Evolutionary conservation across 2,113 vertebrate species (phyloP).

Genomic region (Piaya cayana): DNA sequence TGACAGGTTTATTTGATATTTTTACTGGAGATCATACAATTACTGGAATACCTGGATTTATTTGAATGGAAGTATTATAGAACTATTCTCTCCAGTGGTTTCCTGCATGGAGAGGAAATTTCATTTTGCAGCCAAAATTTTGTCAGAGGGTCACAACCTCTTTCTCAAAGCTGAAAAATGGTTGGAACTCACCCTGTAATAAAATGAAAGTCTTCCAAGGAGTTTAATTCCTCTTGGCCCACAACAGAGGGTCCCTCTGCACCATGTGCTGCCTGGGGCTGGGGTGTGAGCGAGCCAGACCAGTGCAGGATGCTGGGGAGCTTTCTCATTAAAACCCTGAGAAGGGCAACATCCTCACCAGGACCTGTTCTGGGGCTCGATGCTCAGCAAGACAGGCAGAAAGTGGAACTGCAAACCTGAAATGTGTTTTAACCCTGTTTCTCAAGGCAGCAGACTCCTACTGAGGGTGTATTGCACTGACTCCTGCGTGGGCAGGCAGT

Average conservation of each 20-base stretch:
- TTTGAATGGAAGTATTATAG: slow-evolving; percentile 69
- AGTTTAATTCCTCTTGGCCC: background rate
- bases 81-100: slow-evolving; percentile 65
- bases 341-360: background rate
- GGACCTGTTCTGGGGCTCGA: background rate
- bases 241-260: rapidly evolving
- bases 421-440: background rate
- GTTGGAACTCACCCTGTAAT: slow-evolving; percentile 34
- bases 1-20: slow-evolving; percentile 70
- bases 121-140: slow-evolving; percentile 65
- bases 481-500: rapidly evolving
- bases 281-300: background rate
- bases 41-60: slow-evolving; percentile 70
- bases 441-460: background rate
- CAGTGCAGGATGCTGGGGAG: rapidly evolving
- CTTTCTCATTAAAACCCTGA: background rate
- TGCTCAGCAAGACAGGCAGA: background rate
- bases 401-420: background rate
- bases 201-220: slow-evolving; percentile 37
- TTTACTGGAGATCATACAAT: slow-evolving; percentile 64
- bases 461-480: background rate
- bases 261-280: rapidly evolving
- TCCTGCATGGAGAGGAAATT: slow-evolving; percentile 58
- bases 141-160: slow-evolving; percentile 61
- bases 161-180: slow-evolving; percentile 39